A percentile compares a stretch with the other conserved stretches of the same genome.
phyloP scores from a whole-genome alignment of 1,140 invertebrate species.

The Bombus impatiens region DNA sequence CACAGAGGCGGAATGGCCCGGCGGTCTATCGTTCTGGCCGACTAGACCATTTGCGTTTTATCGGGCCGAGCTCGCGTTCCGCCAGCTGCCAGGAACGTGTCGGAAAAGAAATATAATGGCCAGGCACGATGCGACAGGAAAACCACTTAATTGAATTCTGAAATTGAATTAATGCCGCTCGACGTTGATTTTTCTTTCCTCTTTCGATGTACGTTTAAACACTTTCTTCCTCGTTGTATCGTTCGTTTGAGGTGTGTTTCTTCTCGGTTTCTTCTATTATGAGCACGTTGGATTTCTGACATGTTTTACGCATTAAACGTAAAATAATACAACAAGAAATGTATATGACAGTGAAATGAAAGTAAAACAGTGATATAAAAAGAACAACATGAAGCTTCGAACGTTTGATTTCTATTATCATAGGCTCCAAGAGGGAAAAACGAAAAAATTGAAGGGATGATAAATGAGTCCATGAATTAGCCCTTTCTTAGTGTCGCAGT shows the following conservation, averaged over 20 bases:
- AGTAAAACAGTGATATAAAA: neutral
- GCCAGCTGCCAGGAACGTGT: constrained; percentile 6
- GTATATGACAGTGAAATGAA: neutral
- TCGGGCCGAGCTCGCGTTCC: constrained; percentile 28
- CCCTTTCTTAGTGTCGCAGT: too few species aligned
- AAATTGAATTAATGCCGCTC: neutral
- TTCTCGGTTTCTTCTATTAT: neutral
- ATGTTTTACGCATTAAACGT: neutral
- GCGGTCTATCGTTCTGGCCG: neutral
- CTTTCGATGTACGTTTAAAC: neutral
- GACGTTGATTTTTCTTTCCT: neutral
- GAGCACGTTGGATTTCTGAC: too few species aligned
- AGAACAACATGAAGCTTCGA: too few species aligned
- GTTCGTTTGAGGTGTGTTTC: neutral
- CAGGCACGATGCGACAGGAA: neutral
- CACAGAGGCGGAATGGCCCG: too few species aligned
- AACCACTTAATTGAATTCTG: constrained; percentile 1
- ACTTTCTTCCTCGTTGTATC: neutral
- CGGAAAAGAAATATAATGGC: constrained; percentile 21
- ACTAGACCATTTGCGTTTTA: constrained; percentile 44
- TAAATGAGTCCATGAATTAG: too few species aligned
- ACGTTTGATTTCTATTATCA: neutral
- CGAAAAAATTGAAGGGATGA: too few species aligned
- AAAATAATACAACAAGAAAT: neutral
- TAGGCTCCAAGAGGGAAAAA: too few species aligned